Evolutionary conservation across 2,797 vertebrate genomes (phyloP), one percentile per base, ranked within the genome.

Genomic region (Bradypus variegatus): DNA sequence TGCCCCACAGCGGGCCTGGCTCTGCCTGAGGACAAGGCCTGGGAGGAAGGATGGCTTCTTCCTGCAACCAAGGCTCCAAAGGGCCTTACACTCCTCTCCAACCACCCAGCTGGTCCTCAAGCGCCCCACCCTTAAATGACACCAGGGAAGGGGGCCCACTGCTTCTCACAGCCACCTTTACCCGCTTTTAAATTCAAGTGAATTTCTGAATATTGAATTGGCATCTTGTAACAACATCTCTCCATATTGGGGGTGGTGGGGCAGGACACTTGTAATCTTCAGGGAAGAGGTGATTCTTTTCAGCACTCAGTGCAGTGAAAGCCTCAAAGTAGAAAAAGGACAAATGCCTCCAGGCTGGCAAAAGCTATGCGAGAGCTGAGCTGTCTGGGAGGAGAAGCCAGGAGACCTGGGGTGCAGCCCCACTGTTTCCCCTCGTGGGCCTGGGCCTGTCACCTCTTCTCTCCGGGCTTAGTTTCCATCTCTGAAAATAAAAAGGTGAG

Each of bases 311-410:
- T 50, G 18, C 25, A 12, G 36, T 31, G 13, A 31, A 2, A 45
- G 33, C 12, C 36, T 70, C 48, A 11, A 31, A 21, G 33, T 4
- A 50, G n/a, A 29, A 48, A 76, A 33, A 50, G 45, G 0, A 48
- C 8, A 53, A 38, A 14, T 2, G 3, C 18, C 41, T 7, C 10
- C 55, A 38, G 31, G 50, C 12, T 14, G 36, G 16, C 0, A 41
- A 27, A 38, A 64, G 69, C 15, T 11, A 0, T 3, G 0, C 12
- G 6, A 0, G 0, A 25, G 55, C 16, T 1, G 1, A 38, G 8
- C 14, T 16, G 4, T 10, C 41, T 9, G 1, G 6, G 31, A 5
- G 6, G 0, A 38, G n/a, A 8, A 36, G 70, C 12, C 3, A 62
- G 55, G n/a, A 33, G 3, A 12, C 18, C 0, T 5, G 33, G 21